Evolutionary conservation across 2,797 vertebrate species (phyloP).

Genomic region (Notoglanidium macrostoma): DNA sequence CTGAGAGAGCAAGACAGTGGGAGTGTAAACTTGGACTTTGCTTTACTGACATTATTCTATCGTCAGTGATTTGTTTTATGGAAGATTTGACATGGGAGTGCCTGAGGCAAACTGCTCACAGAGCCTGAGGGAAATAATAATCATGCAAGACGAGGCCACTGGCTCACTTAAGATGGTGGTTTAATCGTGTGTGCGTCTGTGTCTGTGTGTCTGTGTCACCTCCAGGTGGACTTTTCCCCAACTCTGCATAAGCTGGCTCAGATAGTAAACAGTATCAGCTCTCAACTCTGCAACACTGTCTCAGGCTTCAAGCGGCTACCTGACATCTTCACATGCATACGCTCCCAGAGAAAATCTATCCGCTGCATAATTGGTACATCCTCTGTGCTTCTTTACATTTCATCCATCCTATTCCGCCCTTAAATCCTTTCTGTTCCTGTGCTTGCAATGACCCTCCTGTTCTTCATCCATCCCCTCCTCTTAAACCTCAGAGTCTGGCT

Average conservation of each 20-base stretch:
- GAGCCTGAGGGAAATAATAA: slow-evolving; percentile 45
- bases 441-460: not conserved
- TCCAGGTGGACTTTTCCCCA: slow-evolving; percentile 86
- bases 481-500: not conserved
- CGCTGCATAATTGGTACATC: slow-evolving; percentile 76
- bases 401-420: not conserved
- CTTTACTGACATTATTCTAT: slow-evolving; percentile 45
- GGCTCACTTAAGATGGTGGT: slow-evolving; percentile 29
- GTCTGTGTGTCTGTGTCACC: slow-evolving; percentile 34
- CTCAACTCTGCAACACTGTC: slow-evolving; percentile 78
- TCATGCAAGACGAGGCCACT: slow-evolving; percentile 21
- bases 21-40: slow-evolving; percentile 40
- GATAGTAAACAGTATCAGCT: slow-evolving; percentile 77
- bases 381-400: not conserved
- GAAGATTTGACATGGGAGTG: slow-evolving; percentile 42
- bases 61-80: slow-evolving; percentile 46
- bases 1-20: slow-evolving; percentile 35
- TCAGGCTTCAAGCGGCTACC: slow-evolving; percentile 81
- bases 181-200: slow-evolving; percentile 32
- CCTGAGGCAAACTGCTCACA: slow-evolving; percentile 36
- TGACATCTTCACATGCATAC: slow-evolving; percentile 73
- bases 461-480: not conserved
- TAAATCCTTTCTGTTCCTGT: slow-evolving; percentile 1
- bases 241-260: slow-evolving; percentile 74
- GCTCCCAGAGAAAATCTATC: slow-evolving; percentile 71